Percentiles rank a stretch among this genome's conserved stretches.
Conservation (phyloP, 2,797 vertebrate species). For the Acipenser ruthenus region DNA sequence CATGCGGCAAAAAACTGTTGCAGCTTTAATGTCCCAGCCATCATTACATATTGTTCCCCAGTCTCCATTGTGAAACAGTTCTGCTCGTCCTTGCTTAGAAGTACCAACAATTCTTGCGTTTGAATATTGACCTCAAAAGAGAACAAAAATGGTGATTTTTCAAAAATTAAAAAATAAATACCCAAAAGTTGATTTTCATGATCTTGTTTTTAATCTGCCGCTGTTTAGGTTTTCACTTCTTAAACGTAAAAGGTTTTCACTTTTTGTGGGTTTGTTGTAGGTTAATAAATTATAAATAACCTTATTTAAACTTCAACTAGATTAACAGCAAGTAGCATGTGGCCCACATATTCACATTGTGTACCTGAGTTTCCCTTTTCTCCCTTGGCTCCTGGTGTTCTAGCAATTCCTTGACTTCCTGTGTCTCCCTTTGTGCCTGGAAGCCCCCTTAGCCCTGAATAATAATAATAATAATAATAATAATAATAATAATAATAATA, state of each 20-base stretch:
- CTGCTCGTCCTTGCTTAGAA: conserved; percentile 38
- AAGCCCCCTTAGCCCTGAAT: neutral
- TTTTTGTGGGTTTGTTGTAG: no score
- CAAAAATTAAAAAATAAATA: no score
- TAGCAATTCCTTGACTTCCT: no score
- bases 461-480: no score
- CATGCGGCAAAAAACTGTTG: conserved; percentile 49
- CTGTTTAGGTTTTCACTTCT: no score
- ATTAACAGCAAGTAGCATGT: neutral
- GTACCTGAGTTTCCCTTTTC: conserved; percentile 2
- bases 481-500: no score
- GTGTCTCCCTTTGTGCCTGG: neutral
- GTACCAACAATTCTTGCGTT: conserved; percentile 23
- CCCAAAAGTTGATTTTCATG: no score
- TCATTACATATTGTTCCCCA: conserved; percentile 68
- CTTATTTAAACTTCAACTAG: no score
- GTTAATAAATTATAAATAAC: neutral
- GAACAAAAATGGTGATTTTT: no score
- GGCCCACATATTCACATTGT: neutral
- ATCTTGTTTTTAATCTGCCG: no score
- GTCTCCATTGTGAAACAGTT: conserved; percentile 20
- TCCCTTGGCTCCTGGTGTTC: conserved; percentile 10
- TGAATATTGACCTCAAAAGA: no score
- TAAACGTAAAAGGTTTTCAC: no score
- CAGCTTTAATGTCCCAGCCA: conserved; percentile 26